Evolutionary conservation across 1,140 invertebrate species (phyloP), one percentile per base, ranked within the genome.

Genomic region (Saccostrea echinata): DNA sequence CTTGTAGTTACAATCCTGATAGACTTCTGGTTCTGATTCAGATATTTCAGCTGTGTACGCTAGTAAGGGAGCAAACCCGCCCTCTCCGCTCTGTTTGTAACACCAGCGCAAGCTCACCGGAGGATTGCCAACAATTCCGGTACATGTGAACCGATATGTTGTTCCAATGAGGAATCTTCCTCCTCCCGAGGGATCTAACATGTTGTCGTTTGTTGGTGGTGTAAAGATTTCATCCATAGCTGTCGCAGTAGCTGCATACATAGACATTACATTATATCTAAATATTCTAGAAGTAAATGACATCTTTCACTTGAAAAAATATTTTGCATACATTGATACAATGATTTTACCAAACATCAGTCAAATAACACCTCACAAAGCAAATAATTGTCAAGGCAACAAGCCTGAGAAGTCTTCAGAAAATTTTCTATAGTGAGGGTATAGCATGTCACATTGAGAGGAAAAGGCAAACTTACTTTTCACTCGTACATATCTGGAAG

Each of bases 1-100:
- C 81, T 51, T 51, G 81, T 83, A 51, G 81, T 83, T 83, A 21
- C 81, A 83, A 35, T 83, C 52, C 43, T 83, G 43, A 9, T 52
- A n/a, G 4, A 52, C 21, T 52, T n/a, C 52, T 51, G 52, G 43
- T 24, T 83, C 52, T 51, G 81, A 83, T 9, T 83, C 43, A 3
- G 81, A 51, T n/a, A 83, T 53, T 3, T 52, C 52, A 24, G 81
- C 81, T 24, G 35, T 52, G 12, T 52, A 53, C 0, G 35, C n/a
- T 24, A 24, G n/a, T 13, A 83, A 51, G 12, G 52, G 43, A 3
- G n/a, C 24, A 83, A 83, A 83, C 0, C n/a, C 35, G 24, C n/a
- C 21, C 4, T 83, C 81, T 13, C 43, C 52, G 33, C 43, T 51
- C 52, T 51, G 43, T 51, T 83, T 83, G 21, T 52, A 52, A 21